Conservation (phyloP, 2,888 invertebrate species). For the Dolomedes plantarius region DNA sequence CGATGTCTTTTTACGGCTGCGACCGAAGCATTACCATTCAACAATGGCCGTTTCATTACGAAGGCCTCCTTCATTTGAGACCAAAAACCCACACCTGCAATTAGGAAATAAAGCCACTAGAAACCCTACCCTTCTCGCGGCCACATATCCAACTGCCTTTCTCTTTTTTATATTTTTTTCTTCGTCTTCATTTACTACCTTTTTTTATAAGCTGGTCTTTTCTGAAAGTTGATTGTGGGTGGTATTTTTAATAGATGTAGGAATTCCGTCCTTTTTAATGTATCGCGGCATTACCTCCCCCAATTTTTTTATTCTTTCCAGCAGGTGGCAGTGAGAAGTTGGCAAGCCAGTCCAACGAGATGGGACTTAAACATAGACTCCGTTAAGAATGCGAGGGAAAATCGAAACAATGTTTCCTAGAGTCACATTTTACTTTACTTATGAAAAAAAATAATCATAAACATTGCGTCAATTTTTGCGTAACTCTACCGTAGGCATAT, state of each 20-base stretch:
- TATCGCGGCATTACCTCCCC: background rate
- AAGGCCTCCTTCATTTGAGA: conserved; percentile 36
- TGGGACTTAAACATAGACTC: too few species aligned
- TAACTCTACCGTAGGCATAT: too few species aligned
- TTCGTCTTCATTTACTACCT: background rate
- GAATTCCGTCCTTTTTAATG: conserved; percentile 56
- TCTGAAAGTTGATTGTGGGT: conserved; percentile 40
- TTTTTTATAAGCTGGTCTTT: background rate
- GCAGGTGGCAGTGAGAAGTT: background rate
- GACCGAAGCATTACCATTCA: conserved; percentile 53
- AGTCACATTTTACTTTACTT: too few species aligned
- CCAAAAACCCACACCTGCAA: conserved; percentile 42
- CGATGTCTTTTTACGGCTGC: conserved; percentile 64
- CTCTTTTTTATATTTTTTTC: background rate
- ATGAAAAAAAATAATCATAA: too few species aligned
- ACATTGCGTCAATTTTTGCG: too few species aligned
- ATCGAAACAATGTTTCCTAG: too few species aligned
- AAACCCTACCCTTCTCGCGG: background rate
- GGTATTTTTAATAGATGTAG: conserved; percentile 63
- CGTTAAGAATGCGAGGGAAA: too few species aligned
- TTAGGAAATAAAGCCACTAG: conserved; percentile 29
- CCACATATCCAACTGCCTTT: background rate
- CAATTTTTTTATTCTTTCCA: background rate
- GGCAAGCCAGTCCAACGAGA: background rate
- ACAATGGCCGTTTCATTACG: conserved; percentile 64